Evolutionary conservation across 2,797 vertebrate genomes (phyloP).

Genomic region (Darevskia mixta): DNA sequence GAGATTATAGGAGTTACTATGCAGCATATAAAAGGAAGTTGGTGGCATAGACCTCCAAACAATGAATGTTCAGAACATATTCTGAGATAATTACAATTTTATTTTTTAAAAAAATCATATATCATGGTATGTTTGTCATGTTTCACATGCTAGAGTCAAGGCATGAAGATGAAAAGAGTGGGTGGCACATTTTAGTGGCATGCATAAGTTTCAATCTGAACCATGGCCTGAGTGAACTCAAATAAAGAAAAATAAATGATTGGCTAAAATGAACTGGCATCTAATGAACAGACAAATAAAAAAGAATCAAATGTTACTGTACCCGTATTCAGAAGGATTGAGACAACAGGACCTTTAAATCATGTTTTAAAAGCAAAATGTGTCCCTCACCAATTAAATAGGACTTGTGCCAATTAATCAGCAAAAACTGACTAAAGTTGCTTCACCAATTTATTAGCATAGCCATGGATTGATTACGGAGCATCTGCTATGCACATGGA

Average conservation of each 20-base stretch:
- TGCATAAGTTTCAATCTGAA: not conserved
- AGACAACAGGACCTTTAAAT: slow-evolving; percentile 13
- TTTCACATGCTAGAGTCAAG: not conserved
- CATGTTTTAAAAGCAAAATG: slow-evolving; percentile 19
- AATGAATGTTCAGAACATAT: not conserved
- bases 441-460: too few relatives aligned
- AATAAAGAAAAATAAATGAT: not conserved
- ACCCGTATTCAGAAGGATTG: slow-evolving; percentile 3
- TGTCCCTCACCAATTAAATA: not conserved
- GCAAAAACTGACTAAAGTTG: not conserved
- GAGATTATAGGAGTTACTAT: not conserved
- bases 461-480: too few relatives aligned
- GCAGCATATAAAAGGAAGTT: accelerated
- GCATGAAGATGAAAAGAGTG: not conserved
- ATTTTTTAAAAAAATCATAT: accelerated
- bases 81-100: not conserved
- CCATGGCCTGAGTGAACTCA: not conserved
- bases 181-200: not conserved
- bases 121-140: not conserved
- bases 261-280: not conserved
- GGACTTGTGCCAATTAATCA: not conserved
- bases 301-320: not conserved
- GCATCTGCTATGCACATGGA: too few relatives aligned
- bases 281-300: not conserved
- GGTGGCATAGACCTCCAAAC: not conserved